Evolutionary conservation across 1,140 invertebrate genomes (phyloP).

Genomic region (Neodiprion fabricii): DNA sequence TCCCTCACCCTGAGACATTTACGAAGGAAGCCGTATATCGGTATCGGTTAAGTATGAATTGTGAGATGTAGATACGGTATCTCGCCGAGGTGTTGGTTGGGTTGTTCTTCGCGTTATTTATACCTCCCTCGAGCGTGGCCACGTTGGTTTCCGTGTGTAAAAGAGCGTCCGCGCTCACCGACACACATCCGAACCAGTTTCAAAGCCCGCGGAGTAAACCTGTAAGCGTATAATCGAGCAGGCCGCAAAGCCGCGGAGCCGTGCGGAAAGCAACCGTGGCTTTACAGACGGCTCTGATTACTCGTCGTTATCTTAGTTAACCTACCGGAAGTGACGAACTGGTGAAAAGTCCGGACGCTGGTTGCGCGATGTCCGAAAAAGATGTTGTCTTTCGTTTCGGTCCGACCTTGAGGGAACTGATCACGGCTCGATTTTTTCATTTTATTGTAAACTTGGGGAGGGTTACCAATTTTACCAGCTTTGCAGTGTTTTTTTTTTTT

Average conservation of each 20-base stretch:
- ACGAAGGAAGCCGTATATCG: no score
- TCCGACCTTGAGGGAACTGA: no score
- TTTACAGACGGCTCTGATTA: conserved; percentile 48
- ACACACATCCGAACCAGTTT: no score
- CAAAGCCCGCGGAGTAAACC: background rate
- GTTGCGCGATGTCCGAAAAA: background rate
- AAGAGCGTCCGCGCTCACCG: no score
- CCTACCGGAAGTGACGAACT: conserved; percentile 49
- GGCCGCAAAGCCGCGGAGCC: background rate
- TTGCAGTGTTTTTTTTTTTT: no score
- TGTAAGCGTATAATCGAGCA: conserved; percentile 50
- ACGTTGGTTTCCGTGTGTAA: no score
- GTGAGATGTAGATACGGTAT: background rate
- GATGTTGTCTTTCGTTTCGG: background rate
- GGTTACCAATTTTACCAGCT: no score
- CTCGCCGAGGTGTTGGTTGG: background rate
- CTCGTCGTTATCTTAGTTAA: conserved; percentile 56
- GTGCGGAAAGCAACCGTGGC: background rate
- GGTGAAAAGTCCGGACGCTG: background rate
- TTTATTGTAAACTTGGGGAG: no score
- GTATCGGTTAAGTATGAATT: no score
- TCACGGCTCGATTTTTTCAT: no score
- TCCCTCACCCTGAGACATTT: no score
- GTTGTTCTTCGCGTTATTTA: conserved; percentile 58
- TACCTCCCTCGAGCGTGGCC: conserved; percentile 50